Conservation (phyloP, 2,888 invertebrate genomes). For the Smittia sp. region DNA sequence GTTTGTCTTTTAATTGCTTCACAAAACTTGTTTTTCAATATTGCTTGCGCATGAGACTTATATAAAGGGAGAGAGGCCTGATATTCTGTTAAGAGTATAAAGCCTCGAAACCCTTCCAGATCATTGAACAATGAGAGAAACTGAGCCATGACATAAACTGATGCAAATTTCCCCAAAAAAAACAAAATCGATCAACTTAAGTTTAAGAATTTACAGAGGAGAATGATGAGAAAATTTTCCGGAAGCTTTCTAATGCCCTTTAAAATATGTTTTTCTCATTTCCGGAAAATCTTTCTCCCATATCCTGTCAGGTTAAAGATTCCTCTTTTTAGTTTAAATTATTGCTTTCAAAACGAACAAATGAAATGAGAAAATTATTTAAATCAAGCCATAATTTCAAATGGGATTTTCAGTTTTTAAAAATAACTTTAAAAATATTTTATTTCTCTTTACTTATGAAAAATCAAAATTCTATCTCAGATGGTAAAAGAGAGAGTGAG, state of each 20-base stretch:
- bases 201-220: not conserved
- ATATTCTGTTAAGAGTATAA: not conserved
- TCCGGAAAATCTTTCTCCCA: not conserved
- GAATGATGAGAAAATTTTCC: not conserved
- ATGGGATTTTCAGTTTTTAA: not conserved
- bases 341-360: not conserved
- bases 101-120: not conserved
- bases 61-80: not conserved
- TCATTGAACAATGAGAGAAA: not conserved
- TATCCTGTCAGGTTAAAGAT: not conserved
- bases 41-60: not conserved
- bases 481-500: not conserved
- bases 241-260: not conserved
- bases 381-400: conserved; percentile 18
- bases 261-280: too few species aligned
- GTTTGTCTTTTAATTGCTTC: conserved; percentile 32
- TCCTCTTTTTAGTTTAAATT: conserved; percentile 5
- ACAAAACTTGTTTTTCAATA: not conserved
- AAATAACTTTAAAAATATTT: not conserved
- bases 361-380: conserved; percentile 16
- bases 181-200: not conserved
- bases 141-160: not conserved
- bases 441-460: not conserved
- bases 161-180: conserved; percentile 4
- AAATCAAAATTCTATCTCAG: not conserved